Evolutionary conservation across 2,113 vertebrate genomes (phyloP), one percentile per base, ranked within the genome.

Genomic region (Leptocoma aspasia): DNA sequence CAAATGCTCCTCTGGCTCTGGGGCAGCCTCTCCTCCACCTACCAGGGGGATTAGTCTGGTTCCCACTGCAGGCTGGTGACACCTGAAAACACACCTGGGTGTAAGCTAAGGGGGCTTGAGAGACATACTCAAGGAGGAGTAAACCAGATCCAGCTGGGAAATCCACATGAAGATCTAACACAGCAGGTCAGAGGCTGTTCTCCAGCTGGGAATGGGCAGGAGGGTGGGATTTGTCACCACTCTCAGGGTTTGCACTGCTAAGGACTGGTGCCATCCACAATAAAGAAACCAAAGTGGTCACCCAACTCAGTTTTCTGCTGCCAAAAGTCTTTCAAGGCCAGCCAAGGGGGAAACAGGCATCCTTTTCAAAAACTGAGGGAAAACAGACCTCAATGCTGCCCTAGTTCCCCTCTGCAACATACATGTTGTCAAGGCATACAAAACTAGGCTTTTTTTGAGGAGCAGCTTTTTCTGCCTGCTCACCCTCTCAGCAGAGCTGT

Each of bases 381-480:
- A 90, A 63, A 0, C 65, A 82, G 57, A 72, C 11, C 30, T 57
- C 72, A 86, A 4, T 6, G 23, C 50, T 87, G 69, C 49, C 37
- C 73, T n/a, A 31, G 26, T 1, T 60, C 27, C 21, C 42, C 57
- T 45, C 59, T 63, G 39, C 23, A 57, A 9, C 16, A 23, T 22
- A 8, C 0, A 0, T 18, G 28, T 5, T 83, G 15, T 47, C 60
- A 47, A 47, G 39, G 47, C 52, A 44, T 0, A 21, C 0, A 2
- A 60, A 44, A 54, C 13, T 1, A 15, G 16, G 64, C 2, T 63
- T 61, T 65, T 79, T 31, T 7, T 1, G 7, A 66, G 83, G 4
- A 84, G 57, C 41, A 72, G 41, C 10, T 5, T 76, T 92, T 94
- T 78, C 89, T 92, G 69, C 52, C 56, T 3, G 1, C 31, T 75